Percentiles rank a stretch among this genome's conserved stretches.
Conservation (phyloP, 2,797 vertebrate species). For the Acomys russatus region DNA sequence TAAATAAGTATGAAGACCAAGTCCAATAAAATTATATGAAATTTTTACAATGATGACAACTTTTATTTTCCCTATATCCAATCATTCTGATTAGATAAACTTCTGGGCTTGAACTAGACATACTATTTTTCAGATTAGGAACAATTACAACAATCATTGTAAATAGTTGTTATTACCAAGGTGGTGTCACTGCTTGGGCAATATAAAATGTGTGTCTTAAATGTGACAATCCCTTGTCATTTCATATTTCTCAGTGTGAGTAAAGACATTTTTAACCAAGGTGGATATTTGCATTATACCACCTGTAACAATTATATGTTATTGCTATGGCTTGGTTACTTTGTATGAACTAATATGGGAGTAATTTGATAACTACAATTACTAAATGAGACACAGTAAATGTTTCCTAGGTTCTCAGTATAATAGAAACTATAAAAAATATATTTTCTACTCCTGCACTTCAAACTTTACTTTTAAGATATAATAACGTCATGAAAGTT, state of each 20-base stretch:
- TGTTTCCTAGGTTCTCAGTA: background rate
- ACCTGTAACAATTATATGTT: background rate
- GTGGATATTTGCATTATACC: background rate
- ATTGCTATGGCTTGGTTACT: background rate
- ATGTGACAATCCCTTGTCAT: background rate
- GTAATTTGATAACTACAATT: background rate
- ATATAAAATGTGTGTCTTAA: background rate
- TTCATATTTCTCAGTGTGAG: background rate
- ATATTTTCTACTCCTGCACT: background rate
- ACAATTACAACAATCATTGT: background rate
- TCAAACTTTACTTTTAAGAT: constrained; percentile 13
- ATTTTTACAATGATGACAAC: background rate
- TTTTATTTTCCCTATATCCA: background rate
- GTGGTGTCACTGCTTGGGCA: background rate
- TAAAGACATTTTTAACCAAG: background rate
- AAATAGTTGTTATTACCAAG: background rate
- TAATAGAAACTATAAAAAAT: background rate
- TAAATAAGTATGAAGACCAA: background rate
- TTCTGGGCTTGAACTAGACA: background rate
- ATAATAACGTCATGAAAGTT: background rate
- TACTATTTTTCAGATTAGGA: background rate
- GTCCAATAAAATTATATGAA: background rate
- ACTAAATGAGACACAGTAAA: background rate
- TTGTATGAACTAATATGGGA: background rate
- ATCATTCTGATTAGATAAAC: background rate